Conservation (phyloP, 1,140 invertebrate genomes). For the Pseudomyrmex gracilis region DNA sequence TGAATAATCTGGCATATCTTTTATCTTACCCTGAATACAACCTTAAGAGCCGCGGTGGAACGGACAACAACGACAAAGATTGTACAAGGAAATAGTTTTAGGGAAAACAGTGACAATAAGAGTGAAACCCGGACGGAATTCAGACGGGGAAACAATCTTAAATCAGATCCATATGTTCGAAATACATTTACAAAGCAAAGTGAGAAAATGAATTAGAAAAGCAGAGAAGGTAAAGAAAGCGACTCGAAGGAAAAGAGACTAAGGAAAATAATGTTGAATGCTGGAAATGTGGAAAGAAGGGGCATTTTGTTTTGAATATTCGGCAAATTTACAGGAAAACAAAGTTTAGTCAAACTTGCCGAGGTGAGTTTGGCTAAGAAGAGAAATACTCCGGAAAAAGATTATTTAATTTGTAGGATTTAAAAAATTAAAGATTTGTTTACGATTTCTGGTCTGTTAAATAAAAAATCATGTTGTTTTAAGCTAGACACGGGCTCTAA, state of each 20-base stretch:
- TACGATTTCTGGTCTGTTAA: no score
- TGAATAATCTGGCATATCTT: no score
- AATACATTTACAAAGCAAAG: no score
- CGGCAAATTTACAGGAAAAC: not conserved
- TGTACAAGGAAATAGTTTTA: no score
- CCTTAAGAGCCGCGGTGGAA: not conserved
- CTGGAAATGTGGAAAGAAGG: not conserved
- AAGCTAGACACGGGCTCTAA: not conserved
- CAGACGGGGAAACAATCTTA: no score
- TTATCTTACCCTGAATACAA: no score
- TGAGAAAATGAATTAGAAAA: not conserved
- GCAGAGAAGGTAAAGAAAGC: not conserved
- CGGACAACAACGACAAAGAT: no score
- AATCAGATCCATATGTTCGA: no score
- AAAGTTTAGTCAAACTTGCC: not conserved
- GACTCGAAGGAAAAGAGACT: not conserved
- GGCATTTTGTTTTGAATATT: not conserved
- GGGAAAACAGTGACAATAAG: no score
- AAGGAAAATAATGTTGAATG: not conserved
- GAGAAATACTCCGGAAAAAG: not conserved
- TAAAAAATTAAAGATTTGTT: not conserved
- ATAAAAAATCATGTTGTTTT: not conserved
- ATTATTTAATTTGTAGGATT: not conserved
- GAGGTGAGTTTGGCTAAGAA: not conserved
- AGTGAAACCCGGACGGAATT: no score